A percentile compares a stretch with the other conserved stretches of the same genome.
Conservation (phyloP, 2,113 vertebrate species). For the Anser brachyrhynchus region DNA sequence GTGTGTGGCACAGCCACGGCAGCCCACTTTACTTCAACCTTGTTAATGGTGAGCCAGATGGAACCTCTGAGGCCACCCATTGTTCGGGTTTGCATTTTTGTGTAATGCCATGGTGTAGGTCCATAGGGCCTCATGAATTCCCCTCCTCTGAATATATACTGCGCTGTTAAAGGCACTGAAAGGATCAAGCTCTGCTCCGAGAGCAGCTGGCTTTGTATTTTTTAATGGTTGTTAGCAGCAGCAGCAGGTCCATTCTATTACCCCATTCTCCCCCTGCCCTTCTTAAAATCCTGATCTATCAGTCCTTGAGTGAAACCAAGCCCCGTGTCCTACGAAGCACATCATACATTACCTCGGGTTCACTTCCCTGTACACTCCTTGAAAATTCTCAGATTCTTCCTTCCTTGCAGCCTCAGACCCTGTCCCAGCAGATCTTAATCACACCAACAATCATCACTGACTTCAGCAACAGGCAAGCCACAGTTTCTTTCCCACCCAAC, state of each 20-base stretch:
- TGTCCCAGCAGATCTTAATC: background rate
- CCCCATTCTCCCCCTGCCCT: constrained; percentile 20
- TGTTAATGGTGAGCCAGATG: constrained; percentile 68
- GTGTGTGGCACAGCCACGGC: constrained; percentile 56
- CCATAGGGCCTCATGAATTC: constrained; percentile 71
- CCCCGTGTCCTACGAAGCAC: constrained; percentile 17
- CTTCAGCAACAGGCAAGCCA: background rate
- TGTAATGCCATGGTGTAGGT: constrained; percentile 72
- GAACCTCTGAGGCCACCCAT: constrained; percentile 67
- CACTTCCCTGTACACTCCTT: background rate
- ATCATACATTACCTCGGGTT: constrained; percentile 19
- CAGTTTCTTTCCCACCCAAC: background rate
- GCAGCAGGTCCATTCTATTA: constrained; percentile 68
- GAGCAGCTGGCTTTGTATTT: constrained; percentile 74
- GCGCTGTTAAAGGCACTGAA: constrained; percentile 69
- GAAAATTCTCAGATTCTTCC: constrained; percentile 5
- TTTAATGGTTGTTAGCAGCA: constrained; percentile 70
- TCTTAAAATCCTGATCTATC: constrained; percentile 63
- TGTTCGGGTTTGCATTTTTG: constrained; percentile 69
- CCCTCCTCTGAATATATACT: constrained; percentile 72
- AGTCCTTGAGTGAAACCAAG: constrained; percentile 43
- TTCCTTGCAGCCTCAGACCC: background rate
- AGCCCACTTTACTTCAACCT: constrained; percentile 71
- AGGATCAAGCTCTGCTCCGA: constrained; percentile 68
- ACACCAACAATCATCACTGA: background rate